Percentiles rank a stretch among this genome's conserved stretches.
These are phyloP conservation scores for Leptestheria dahalacensis DNA, from an alignment of 1,140 invertebrate species.

Conservation along the genomic window DNA sequence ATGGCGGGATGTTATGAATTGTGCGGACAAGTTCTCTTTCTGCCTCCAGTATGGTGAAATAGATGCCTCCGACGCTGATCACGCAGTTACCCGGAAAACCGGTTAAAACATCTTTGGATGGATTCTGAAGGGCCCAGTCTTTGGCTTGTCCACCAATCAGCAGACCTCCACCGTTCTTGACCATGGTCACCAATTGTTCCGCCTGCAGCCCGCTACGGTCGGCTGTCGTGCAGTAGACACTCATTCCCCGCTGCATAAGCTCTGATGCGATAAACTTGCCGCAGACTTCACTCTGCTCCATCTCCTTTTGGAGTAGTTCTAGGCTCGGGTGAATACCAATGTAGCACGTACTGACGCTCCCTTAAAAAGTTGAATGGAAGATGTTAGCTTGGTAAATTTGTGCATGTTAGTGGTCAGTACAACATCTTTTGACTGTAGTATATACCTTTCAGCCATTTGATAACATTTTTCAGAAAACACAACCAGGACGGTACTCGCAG, in stretches of 20 bases:
- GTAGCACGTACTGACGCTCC: background rate
- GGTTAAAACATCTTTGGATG: background rate
- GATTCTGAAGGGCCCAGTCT: background rate
- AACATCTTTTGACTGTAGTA: too few species aligned
- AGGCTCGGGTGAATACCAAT: background rate
- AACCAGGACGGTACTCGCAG: too few species aligned
- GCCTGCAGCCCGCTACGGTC: background rate
- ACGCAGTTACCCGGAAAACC: background rate
- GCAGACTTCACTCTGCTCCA: background rate
- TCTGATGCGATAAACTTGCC: background rate
- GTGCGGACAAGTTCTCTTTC: background rate
- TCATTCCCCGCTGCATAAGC: background rate
- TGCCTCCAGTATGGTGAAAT: background rate
- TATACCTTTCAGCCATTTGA: too few species aligned
- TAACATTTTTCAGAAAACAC: too few species aligned
- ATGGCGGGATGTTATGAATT: background rate
- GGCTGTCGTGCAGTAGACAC: background rate
- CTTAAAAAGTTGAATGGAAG: background rate
- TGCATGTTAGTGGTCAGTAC: too few species aligned
- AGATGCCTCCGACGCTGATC: background rate
- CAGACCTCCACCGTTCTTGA: background rate
- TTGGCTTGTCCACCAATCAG: background rate
- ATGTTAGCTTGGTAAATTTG: too few species aligned
- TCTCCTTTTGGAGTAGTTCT: background rate
- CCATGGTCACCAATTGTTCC: background rate